Evolutionary conservation across 2,888 invertebrate species (phyloP).

Genomic region (Coenonympha arcania): DNA sequence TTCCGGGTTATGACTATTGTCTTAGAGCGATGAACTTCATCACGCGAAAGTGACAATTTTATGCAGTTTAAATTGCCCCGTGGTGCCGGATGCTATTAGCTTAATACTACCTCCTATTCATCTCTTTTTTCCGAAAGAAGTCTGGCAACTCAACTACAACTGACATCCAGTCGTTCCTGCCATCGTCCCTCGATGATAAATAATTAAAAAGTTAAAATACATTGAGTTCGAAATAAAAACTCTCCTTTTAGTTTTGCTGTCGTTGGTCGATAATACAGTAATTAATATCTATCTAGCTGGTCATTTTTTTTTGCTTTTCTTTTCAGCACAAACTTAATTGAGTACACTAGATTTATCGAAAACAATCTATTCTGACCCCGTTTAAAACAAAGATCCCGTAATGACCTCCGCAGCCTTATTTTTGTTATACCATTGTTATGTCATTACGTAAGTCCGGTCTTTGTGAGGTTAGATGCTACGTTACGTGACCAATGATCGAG

Average conservation of each 20-base stretch:
- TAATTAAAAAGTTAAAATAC: no score
- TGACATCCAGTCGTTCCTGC: no score
- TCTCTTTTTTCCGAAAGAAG: no score
- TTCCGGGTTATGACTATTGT: neutral
- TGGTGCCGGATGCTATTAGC: neutral
- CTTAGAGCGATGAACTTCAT: neutral
- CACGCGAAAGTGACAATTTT: conserved; percentile 7
- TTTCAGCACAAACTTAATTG: no score
- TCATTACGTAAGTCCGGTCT: conserved; percentile 22
- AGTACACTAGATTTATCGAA: conserved; percentile 6
- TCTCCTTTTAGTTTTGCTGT: no score
- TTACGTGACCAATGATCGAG: conserved; percentile 18
- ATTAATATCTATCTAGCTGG: no score
- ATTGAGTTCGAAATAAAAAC: no score
- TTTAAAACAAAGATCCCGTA: conserved; percentile 14
- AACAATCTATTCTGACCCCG: conserved; percentile 16
- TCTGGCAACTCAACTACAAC: no score
- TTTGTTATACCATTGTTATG: conserved; percentile 22
- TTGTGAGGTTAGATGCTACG: conserved; percentile 19
- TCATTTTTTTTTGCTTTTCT: no score
- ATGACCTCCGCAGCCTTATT: conserved; percentile 11
- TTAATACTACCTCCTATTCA: neutral
- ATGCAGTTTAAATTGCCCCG: neutral
- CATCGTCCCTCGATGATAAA: no score
- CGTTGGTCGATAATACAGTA: no score